phyloP scores from a whole-genome alignment of 2,113 vertebrate species.

The Mohoua ochrocephala region DNA sequence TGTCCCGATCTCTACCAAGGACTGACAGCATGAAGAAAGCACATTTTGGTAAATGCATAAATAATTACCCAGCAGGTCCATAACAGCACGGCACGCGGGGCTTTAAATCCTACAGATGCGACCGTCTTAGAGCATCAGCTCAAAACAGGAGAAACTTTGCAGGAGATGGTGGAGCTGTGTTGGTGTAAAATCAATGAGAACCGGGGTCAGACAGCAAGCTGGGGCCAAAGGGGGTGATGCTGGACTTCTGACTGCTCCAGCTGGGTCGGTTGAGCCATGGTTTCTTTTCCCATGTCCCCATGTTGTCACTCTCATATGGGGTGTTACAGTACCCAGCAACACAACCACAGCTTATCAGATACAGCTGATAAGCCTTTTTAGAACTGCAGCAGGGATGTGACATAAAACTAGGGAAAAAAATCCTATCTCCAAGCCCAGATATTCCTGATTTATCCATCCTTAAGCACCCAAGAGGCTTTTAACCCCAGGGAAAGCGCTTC shows the following conservation, averaged over 20 bases:
- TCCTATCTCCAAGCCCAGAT: accelerated
- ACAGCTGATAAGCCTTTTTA: background rate
- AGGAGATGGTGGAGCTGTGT: background rate
- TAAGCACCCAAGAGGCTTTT: background rate
- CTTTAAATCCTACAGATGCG: background rate
- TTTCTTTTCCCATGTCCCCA: accelerated
- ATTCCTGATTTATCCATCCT: background rate
- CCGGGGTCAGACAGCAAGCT: background rate
- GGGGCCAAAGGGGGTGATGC: background rate
- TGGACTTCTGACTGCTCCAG: background rate
- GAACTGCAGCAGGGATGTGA: accelerated
- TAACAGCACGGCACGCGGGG: background rate
- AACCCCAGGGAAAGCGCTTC: background rate
- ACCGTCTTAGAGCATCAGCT: background rate
- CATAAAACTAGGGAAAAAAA: background rate
- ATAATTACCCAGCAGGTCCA: background rate
- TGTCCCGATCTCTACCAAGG: background rate
- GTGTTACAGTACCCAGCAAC: background rate
- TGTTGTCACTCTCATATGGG: background rate
- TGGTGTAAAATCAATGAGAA: background rate
- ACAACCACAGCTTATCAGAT: background rate
- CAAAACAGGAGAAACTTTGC: background rate
- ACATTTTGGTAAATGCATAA: background rate
- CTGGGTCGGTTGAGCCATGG: accelerated
- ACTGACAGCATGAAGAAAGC: background rate